Evolutionary conservation across 2,888 invertebrate species (phyloP).

Genomic region (Sepioteuthis lessoniana): DNA sequence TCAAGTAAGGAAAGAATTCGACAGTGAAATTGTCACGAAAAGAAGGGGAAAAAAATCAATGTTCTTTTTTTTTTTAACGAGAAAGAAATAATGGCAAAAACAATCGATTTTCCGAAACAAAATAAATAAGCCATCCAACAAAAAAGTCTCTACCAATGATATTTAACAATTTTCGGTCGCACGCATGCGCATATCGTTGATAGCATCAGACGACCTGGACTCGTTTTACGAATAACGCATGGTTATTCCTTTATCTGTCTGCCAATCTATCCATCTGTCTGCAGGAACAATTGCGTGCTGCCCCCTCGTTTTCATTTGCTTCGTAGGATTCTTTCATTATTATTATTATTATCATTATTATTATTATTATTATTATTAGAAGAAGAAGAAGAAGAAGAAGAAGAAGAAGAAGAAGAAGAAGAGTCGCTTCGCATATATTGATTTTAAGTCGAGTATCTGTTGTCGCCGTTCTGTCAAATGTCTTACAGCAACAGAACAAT

Average conservation of each 20-base stretch:
- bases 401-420: not conserved
- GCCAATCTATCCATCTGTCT: not conserved
- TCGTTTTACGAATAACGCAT: not conserved
- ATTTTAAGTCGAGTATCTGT: conserved; percentile 20
- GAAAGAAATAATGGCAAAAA: not conserved
- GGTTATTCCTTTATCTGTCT: not conserved
- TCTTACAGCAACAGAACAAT: conserved; percentile 33
- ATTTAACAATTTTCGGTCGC: not conserved
- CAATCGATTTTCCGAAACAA: not conserved
- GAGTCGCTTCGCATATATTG: conserved; percentile 33
- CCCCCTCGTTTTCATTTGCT: not conserved
- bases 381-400: no score
- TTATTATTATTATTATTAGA: not conserved
- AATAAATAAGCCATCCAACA: not conserved
- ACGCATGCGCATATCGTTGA: not conserved
- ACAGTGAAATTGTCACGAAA: not conserved
- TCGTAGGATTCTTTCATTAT: not conserved
- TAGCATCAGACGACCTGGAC: not conserved
- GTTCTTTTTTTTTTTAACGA: not conserved
- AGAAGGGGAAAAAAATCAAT: not conserved
- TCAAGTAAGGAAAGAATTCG: not conserved
- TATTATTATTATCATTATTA: not conserved
- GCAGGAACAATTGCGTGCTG: not conserved
- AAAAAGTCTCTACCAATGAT: not conserved
- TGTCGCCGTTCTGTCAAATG: conserved; percentile 14